These are phyloP conservation scores for Atherinosoma microstoma DNA, from an alignment of 2,797 vertebrate genomes.

Conservation along the genomic window DNA sequence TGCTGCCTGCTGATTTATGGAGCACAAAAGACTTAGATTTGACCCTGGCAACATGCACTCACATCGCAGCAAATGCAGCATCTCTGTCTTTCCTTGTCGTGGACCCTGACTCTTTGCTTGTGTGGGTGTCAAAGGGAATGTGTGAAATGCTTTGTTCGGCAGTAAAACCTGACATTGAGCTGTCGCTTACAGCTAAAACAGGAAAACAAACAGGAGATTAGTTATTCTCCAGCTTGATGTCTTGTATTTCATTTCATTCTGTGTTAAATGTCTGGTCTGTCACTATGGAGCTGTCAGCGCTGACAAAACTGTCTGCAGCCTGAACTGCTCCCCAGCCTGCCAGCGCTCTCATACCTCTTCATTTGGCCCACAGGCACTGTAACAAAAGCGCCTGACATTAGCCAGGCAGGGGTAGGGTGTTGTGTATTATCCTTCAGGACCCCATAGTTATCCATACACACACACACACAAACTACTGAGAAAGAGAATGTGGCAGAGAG, in stretches of 20 bases:
- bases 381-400: conserved; percentile 78
- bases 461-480: conserved; percentile 41
- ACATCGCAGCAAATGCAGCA: conserved; percentile 54
- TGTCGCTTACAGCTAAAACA: conserved; percentile 68
- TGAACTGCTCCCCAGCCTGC: conserved; percentile 63
- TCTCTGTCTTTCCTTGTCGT: conserved; percentile 41
- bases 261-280: conserved; percentile 74
- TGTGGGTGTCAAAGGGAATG: conserved; percentile 34
- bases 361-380: conserved; percentile 66
- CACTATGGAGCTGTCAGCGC: conserved; percentile 71
- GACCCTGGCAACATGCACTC: conserved; percentile 68
- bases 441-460: conserved; percentile 58
- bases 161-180: conserved; percentile 61
- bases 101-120: conserved; percentile 32
- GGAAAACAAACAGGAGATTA: conserved; percentile 76
- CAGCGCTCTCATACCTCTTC: conserved; percentile 68
- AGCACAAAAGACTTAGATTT: conserved; percentile 82
- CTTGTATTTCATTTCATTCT: conserved; percentile 76
- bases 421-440: conserved; percentile 66
- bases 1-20: conserved; percentile 83
- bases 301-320: conserved; percentile 68
- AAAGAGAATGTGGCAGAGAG: conserved; percentile 28
- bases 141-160: conserved; percentile 48
- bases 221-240: conserved; percentile 69
- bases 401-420: conserved; percentile 65